Evolutionary conservation across 1,140 invertebrate species (phyloP), one percentile per base, ranked within the genome.

Genomic region (Helicoverpa zea): DNA sequence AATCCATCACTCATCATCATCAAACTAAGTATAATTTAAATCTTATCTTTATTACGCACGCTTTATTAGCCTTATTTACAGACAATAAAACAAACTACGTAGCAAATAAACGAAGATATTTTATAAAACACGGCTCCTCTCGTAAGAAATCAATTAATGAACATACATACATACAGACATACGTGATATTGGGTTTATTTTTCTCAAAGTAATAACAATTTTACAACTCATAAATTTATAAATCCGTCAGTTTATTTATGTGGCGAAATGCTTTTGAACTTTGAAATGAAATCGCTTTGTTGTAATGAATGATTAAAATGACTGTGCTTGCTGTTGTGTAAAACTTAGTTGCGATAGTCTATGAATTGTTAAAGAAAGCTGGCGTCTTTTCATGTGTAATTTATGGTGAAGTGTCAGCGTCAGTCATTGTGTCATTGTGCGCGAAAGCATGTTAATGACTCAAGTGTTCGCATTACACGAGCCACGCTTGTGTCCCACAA

Each of bases 401-500:
- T 59, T 61, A 61, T 76, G 73, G 73, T 76, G 13, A 43, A 47
- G 43, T 63, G 73, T 63, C 73, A 63, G 35, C 56, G 73, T 63
- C 64, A 49, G 43, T 61, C 73, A 76, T 63, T 76, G 56, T 61
- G 56, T 61, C 73, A 76, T 63, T 76, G 56, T 61, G 56, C 49
- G 73, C 18, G 73, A 76, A 76, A 63, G 73, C 56, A 76, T 76
- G 58, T 76, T 76, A 76, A 76, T 59, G 73, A 76, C 13, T 51
- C 13, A 52, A 63, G 68, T 23, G 52, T 23, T 29, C 49, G 49
- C n/a, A 13, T 47, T 29, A 43, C 18, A n/a, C n/a, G 16, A 11
- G 10, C 16, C 16, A 10, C 35, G 35, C 35, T 43, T 43, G 4
- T 23, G 11, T 35, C 7, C 14, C 5, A 59, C 14, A 56, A 12